Evolutionary conservation across 1,140 invertebrate genomes (phyloP).

Genomic region (Zaprionus ghesquierei): DNA sequence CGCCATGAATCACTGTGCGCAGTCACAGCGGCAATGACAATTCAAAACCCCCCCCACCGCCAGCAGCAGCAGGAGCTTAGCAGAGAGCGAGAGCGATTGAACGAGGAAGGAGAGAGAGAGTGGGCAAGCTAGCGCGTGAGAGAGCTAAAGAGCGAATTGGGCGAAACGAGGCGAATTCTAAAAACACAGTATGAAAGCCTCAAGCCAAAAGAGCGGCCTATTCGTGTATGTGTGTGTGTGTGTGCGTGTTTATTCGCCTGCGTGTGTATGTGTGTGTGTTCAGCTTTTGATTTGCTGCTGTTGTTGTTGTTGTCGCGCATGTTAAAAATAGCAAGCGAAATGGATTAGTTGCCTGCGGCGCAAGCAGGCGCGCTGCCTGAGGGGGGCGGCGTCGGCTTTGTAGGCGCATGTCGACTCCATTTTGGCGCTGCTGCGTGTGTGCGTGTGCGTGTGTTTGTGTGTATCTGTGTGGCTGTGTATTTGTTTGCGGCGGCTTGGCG

Average conservation of each 20-base stretch:
- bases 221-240: conserved; percentile 16
- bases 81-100: neutral
- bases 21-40: conserved; percentile 47
- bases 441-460: neutral
- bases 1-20: conserved; percentile 14
- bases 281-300: conserved; percentile 67
- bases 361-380: conserved; percentile 16
- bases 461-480: conserved; percentile 7
- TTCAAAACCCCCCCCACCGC: conserved; percentile 38
- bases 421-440: conserved; percentile 2
- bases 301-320: conserved; percentile 52
- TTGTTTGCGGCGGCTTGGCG: conserved; percentile 12
- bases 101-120: conserved; percentile 15
- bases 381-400: conserved; percentile 12
- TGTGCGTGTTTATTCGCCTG: neutral
- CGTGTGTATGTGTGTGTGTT: conserved; percentile 21
- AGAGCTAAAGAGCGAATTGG: conserved; percentile 20
- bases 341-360: conserved; percentile 63
- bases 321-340: conserved; percentile 77
- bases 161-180: conserved; percentile 22
- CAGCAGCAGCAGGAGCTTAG: conserved; percentile 26
- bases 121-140: neutral
- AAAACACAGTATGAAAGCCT: conserved; percentile 43
- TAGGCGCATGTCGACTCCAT: conserved; percentile 53
- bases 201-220: conserved; percentile 49